Evolutionary conservation across 2,888 invertebrate species (phyloP).

Genomic region (Alcis repandata): DNA sequence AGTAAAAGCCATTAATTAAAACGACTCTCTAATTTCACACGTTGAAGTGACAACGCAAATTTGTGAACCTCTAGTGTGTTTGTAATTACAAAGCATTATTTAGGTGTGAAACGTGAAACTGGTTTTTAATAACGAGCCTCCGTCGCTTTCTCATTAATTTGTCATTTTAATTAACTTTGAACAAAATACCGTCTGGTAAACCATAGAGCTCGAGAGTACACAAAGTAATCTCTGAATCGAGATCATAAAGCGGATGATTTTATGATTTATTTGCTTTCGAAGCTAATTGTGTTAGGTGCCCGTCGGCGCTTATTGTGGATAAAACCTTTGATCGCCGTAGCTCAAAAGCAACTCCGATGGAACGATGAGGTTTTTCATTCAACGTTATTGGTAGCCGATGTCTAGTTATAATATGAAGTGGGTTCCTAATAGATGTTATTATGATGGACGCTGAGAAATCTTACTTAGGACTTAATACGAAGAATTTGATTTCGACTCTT

Average conservation of each 20-base stretch:
- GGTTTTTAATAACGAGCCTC: constrained; percentile 67
- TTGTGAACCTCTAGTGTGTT: constrained; percentile 64
- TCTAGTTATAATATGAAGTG: constrained; percentile 52
- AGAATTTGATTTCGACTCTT: constrained; percentile 47
- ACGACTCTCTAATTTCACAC: constrained; percentile 73
- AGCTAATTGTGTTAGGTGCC: constrained; percentile 72
- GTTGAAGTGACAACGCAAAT: constrained; percentile 79
- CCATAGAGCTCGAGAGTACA: constrained; percentile 38
- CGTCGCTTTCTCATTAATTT: constrained; percentile 74
- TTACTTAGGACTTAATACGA: constrained; percentile 43
- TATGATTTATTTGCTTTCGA: constrained; percentile 75
- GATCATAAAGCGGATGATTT: constrained; percentile 68
- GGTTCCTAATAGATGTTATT: constrained; percentile 48
- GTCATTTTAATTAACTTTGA: constrained; percentile 70
- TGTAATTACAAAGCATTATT: constrained; percentile 75
- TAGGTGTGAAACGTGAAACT: constrained; percentile 71
- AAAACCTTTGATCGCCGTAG: constrained; percentile 56
- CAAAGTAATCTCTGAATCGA: constrained; percentile 65
- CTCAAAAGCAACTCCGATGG: constrained; percentile 57
- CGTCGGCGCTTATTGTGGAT: constrained; percentile 63
- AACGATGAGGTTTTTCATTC: constrained; percentile 56
- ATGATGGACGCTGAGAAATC: constrained; percentile 44
- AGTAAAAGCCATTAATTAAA: constrained; percentile 80
- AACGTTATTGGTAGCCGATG: constrained; percentile 55
- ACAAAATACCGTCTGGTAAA: constrained; percentile 49